Evolutionary conservation across 2,888 invertebrate genomes (phyloP), one percentile per base, ranked within the genome.

Genomic region (Polydrusus pterygomalis): DNA sequence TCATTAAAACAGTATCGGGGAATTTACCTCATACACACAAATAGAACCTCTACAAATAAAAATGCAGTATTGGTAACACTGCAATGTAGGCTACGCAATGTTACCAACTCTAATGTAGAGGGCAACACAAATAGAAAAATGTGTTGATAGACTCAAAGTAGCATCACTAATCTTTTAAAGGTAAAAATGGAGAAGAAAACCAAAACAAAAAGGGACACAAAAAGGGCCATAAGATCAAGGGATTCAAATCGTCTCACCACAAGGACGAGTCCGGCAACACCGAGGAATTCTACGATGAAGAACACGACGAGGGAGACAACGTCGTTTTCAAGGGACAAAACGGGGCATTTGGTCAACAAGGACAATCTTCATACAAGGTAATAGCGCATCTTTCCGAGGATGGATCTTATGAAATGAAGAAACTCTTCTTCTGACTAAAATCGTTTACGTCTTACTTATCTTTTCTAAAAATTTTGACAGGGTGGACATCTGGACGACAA

Each of bases 261-360:
- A 92, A 92, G 81, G 92, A 92, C 81, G 92, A 92, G 81, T 90
- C 91, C 80, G 91, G 91, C 73, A 91, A 91, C 83, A 89, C 91
- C 7, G 92, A 92, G 83, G 91, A 89, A 81, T 92, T 90, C 87
- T 92, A 91, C 81, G 92, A 92, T 73, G 92, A 92, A 81, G 91
- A 90, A 17, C 91, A 92, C 80, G 91, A 92, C 81, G 91, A 91
- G 83, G 91, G 90, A 0, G 91, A 91, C 79, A 90, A 91, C 81
- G 89, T 89, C 81, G 84, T 90, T 40, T 89, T 89, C 77, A 90
- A 90, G 7, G 91, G 91, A 30, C 89, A 91, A 78, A 88, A 89
- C 73, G 91, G 91, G 2, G 88, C 89, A 0, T 91, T 90, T 81
- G 92, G 91, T 0, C 90, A 91, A 80, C 89, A 90, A 40, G 87